Evolutionary conservation across 2,797 vertebrate species (phyloP), one percentile per base, ranked within the genome.

Genomic region (Lindbergichthys nudifrons): DNA sequence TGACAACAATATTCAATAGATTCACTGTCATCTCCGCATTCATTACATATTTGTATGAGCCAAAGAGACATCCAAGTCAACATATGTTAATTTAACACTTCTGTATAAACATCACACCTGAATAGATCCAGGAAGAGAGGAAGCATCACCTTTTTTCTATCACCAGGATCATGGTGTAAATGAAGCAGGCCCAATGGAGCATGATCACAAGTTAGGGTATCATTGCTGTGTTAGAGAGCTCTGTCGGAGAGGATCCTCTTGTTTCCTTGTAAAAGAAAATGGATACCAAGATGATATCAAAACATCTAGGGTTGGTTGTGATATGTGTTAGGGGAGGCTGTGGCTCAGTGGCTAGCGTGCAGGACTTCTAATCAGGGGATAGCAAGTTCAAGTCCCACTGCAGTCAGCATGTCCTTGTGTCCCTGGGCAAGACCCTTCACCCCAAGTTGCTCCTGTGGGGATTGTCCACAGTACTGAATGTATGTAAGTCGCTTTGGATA

Each of bases 201-300:
- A 67, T 43, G 23, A 60, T 69, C 23, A 59, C 64, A 64, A 48
- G 66, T 66, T 70, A 47, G n/a, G 26, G 8, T 66, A 63, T 4
- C 41, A 50, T 4, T 4, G 54, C 52, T 52, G 46, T 10, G 5
- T 52, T 58, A 10, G 47, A 11, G 54, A 71, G 50, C 41, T 77
- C 42, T 63, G 50, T 69, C 32, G 26, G 26, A 26, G 26, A 77
- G 71, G 65, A 57, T 46, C 46, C 32, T 43, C 42, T 71, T 39
- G 41, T 74, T 54, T 66, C 45, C 47, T 59, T 56, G 18, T 23
- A 47, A 61, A 23, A 30, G 23, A 48, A 63, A 57, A 59, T 26
- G n/a, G 26, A 12, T 41, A 58, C 19, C 46, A 62, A 26, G 58
- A 69, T 53, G 13, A 2, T 21, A 48, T 60, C 26, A 51, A 51